Evolutionary conservation across 2,113 vertebrate genomes (phyloP), one percentile per base, ranked within the genome.

Genomic region (Daboia siamensis): DNA sequence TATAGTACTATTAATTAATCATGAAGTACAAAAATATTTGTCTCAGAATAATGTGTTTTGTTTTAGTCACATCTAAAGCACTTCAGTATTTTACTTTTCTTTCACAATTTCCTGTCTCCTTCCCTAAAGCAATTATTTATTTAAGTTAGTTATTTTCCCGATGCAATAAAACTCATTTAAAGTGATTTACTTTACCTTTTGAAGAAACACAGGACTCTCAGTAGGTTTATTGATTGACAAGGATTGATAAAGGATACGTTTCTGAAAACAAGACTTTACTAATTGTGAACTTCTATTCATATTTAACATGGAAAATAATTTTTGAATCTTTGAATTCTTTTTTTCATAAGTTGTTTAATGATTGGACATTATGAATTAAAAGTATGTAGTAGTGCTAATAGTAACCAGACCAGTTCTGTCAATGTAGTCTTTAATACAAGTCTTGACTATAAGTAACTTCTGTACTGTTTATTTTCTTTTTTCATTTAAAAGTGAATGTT

Each of bases 401-500:
- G 48, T 24, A 54, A 46, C 15, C n/a, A 29, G 33, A 69, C 21
- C 26, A 74, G 15, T 87, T 90, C 26, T 21, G 44, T 94, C 54
- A 92, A 44, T 93, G 21, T 20, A 54, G 29, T 54, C 92, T 94
- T 94, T 69, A 23, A 33, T 61, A 33, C 92, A 59, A 93, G 17
- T 80, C 33, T 39, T 20, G 12, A 17, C 64, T 69, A 61, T 48
- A 26, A 61, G 24, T 90, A n/a, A 7, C 7, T 29, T 17, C 39
- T 12, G 0, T 33, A 44, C 52, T 0, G 4, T 85, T 91, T 90
- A 29, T 64, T 92, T n/a, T 9, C 3, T 21, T 39, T 12, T n/a
- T 9, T 64, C n/a, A 54, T 92, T 61, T 88, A 88, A 87, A 94
- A 39, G 87, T 86, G 90, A 94, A 93, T 56, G 21, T 80, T 88